Evolutionary conservation across 2,113 vertebrate genomes (phyloP), one percentile per base, ranked within the genome.

Genomic region (Pampusana beccarii): DNA sequence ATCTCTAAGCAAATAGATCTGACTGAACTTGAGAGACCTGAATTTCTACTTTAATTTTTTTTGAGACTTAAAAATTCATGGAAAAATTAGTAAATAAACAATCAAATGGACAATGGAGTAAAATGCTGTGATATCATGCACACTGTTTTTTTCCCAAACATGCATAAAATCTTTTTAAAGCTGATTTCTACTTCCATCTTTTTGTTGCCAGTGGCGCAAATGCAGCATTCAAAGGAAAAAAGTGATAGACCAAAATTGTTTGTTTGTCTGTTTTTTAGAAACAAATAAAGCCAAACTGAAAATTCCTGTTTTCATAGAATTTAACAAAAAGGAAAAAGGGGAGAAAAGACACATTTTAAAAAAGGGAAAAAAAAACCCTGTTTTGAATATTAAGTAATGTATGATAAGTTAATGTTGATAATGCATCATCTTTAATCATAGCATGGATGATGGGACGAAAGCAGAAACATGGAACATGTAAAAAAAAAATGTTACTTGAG

Each of bases 401-500:
- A 72, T 60, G 28, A 66, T 86, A 93, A 80, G 50, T 53, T 91
- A 92, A 95, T 73, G 71, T 67, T 95, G 74, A 72, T 86, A 91
- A 94, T 81, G 69, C 44, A 90, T 93, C 74, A 80, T 92, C 64
- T 86, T 92, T 90, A 66, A 53, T 60, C 71, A 62, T 71, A 67
- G 23, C 3, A 2, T 31, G 36, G 57, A 61, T 67, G 69, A 61
- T 42, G 31, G 29, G 19, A 75, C 36, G 44, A 62, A 50, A 77
- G 72, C 23, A 91, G 77, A 97, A 96, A 80, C 40, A 81, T 9
- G 33, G 71, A 88, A 93, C 33, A 44, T 50, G 67, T n/a, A 65
- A 85, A 85, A 67, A 69, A 86, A 95, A 34, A 71, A 86, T 61
- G 21, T 77, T 92, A 96, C 92, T 86, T 92, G 70, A 51, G 95